A percentile compares a stretch with the other conserved stretches of the same genome.
Evolutionary conservation across 2,888 invertebrate species (phyloP).

Genomic region (Petrolisthes cinctipes): DNA sequence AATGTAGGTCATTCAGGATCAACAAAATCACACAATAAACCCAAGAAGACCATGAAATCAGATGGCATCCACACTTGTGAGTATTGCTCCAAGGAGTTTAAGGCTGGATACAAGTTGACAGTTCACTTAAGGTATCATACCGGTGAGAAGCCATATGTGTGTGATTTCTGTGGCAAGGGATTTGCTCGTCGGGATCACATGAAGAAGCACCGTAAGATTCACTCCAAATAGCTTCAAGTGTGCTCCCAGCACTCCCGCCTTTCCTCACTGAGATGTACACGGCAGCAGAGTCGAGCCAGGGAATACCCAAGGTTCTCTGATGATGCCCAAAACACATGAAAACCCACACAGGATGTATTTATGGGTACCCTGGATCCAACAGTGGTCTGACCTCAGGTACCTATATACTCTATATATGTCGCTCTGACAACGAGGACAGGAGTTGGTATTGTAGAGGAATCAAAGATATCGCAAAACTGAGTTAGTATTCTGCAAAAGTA

Average conservation of each 20-base stretch:
- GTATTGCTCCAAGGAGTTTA: slow-evolving; percentile 52
- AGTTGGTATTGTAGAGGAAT: too few relatives aligned
- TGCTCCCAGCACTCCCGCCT: too few relatives aligned
- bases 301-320: background rate
- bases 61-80: slow-evolving; percentile 41
- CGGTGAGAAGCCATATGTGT: slow-evolving; percentile 44
- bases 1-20: background rate
- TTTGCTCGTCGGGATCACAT: slow-evolving; percentile 51
- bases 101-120: slow-evolving; percentile 51
- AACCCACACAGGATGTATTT: too few relatives aligned
- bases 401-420: too few relatives aligned
- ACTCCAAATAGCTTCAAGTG: slow-evolving; percentile 23
- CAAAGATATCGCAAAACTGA: too few relatives aligned
- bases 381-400: too few relatives aligned
- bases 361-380: too few relatives aligned
- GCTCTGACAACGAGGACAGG: too few relatives aligned
- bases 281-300: too few relatives aligned
- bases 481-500: too few relatives aligned
- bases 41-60: slow-evolving; percentile 35
- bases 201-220: slow-evolving; percentile 52
- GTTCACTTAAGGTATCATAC: slow-evolving; percentile 50
- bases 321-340: background rate
- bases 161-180: slow-evolving; percentile 47
- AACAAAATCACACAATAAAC: background rate
- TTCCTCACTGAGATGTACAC: background rate